These are phyloP conservation scores for Dorcus parallelipipedus DNA, from an alignment of 2,888 invertebrate genomes.

Conservation along the genomic window DNA sequence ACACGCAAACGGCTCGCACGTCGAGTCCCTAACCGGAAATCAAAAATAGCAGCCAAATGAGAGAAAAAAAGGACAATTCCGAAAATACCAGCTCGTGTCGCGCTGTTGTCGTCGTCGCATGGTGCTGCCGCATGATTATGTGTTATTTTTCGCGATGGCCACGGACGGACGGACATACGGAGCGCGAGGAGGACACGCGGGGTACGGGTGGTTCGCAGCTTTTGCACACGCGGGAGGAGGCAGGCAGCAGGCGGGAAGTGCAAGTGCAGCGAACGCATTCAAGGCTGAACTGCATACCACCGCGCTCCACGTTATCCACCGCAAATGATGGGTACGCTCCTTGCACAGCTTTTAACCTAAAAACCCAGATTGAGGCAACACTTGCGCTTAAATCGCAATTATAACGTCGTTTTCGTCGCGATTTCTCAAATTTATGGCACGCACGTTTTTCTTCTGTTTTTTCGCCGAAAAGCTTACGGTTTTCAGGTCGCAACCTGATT, in stretches of 20 bases:
- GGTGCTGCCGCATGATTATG: slow-evolving; percentile 5
- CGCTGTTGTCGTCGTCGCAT: neutral
- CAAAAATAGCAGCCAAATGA: slow-evolving; percentile 21
- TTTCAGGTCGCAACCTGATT: too few relatives aligned
- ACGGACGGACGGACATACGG: neutral
- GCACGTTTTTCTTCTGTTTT: too few relatives aligned
- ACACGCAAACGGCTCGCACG: neutral
- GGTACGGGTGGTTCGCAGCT: neutral
- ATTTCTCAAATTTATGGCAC: too few relatives aligned
- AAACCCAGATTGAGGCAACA: slow-evolving; percentile 11
- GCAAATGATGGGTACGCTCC: slow-evolving; percentile 3
- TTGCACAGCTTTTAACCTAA: slow-evolving; percentile 28
- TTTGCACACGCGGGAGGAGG: slow-evolving; percentile 9
- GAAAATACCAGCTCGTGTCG: slow-evolving; percentile 16
- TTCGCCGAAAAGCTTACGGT: too few relatives aligned
- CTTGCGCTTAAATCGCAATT: neutral
- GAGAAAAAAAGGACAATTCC: slow-evolving; percentile 16
- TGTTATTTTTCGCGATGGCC: slow-evolving; percentile 2
- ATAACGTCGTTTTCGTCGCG: too few relatives aligned
- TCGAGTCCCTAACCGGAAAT: slow-evolving; percentile 20
- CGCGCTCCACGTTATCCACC: slow-evolving; percentile 29
- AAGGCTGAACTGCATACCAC: slow-evolving; percentile 30
- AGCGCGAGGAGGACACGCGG: neutral
- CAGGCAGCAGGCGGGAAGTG: slow-evolving; percentile 26
- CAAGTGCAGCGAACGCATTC: slow-evolving; percentile 35